Base-by-base conservation (phyloP, 2,888 invertebrate species). In the Coenonympha glycerion region DNA sequence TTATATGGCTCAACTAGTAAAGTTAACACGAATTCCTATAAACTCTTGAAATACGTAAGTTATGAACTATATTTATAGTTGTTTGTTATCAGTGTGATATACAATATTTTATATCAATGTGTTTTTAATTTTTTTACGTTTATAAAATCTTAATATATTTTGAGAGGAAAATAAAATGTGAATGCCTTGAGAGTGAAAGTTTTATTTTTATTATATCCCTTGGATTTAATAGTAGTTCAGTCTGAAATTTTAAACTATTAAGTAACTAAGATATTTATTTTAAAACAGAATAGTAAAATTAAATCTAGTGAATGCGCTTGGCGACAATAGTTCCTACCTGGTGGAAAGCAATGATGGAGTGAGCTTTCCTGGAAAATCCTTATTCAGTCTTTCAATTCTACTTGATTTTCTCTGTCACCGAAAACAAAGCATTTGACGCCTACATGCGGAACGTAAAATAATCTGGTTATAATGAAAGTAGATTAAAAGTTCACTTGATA, bases 101-200 rank as follows among this genome's bases (percentile, higher is more conserved):
- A 75, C 71, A 69, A 79, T 79, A 71, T 75, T 73, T 74, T 72
- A 39, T 75, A 69, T 67, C 51, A 42, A 53, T 50, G 53, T 57
- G 62, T 67, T 68, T 78, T 73, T 73, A 69, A 15, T 71, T 73
- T 79, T 73, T 78, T 77, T 73, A 73, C 68, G 65, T 76, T 80
- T 75, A 67, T 71, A 73, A 73, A 73, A 81, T 76, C 73, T 74
- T 84, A 84, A 85, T 83, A 85, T 85, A 85, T 85, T 80, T 69
- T 73, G 69, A 63, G 73, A 75, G 75, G 76, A 71, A 60, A 66
- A 75, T 75, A 75, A 73, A 66, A 67, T 65, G 66, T 67, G 80
- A 80, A 74, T 82, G 79, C 79, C 79, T 83, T 79, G 73, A 71
- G 52, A 59, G n/a, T 34, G 49, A 58, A 63, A 55, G 71, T 81